A percentile compares a stretch with the other conserved stretches of the same genome.
phyloP scores from a whole-genome alignment of 2,113 vertebrate genomes.

The Struthidea cinerea region DNA sequence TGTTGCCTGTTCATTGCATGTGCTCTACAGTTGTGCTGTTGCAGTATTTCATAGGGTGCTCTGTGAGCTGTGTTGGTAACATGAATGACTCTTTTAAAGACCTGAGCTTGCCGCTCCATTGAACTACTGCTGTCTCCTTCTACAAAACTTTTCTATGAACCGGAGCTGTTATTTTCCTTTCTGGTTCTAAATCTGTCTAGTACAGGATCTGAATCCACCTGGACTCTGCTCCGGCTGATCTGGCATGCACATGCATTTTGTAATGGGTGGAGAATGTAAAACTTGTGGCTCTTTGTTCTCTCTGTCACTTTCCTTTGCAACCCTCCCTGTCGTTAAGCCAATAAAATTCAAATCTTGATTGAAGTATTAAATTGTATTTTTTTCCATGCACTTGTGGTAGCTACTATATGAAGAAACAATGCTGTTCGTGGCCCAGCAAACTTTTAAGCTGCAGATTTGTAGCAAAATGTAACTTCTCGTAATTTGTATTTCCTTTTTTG shows the following conservation, averaged over 20 bases:
- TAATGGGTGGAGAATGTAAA: constrained; percentile 1
- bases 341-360: not conserved
- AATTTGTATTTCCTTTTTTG: not conserved
- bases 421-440: not conserved
- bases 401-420: not conserved
- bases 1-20: not conserved
- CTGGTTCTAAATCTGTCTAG: not conserved
- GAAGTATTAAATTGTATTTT: not conserved
- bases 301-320: not conserved
- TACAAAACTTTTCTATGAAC: not conserved
- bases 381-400: not conserved
- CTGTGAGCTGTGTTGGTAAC: not conserved
- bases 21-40: not conserved
- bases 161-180: not conserved
- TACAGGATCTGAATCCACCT: not conserved
- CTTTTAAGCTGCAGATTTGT: not conserved
- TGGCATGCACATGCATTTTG: not conserved
- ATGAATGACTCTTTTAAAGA: not conserved
- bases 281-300: not conserved
- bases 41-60: not conserved
- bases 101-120: rapidly evolving
- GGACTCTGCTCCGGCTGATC: not conserved
- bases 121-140: not conserved
- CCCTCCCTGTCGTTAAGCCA: not conserved
- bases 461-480: not conserved